Percentiles rank a stretch among this genome's conserved stretches.
phyloP scores from a whole-genome alignment of 2,888 invertebrate genomes.

The Masnerella sp. region DNA sequence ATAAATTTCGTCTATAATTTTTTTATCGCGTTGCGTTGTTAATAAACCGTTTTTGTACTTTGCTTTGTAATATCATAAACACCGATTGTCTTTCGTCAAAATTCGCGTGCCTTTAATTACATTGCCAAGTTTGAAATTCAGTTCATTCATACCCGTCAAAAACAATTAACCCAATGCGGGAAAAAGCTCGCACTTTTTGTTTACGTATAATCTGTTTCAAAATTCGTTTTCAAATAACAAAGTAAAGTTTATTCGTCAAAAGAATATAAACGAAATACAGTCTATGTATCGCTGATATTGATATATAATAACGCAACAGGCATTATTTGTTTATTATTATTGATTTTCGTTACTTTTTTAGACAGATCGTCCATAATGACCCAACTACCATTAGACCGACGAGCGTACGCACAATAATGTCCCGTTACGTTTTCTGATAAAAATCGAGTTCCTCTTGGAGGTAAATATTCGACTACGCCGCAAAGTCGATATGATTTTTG shows the following conservation, averaged over 20 bases:
- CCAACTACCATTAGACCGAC: neutral
- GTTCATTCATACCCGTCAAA: conserved; percentile 5
- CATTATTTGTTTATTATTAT: neutral
- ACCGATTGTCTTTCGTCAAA: no score
- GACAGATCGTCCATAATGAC: neutral
- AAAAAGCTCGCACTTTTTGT: conserved; percentile 6
- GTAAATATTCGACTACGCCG: neutral
- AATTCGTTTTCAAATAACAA: no score
- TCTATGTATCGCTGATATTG: no score
- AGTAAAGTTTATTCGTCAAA: no score
- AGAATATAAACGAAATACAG: no score
- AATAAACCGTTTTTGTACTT: no score
- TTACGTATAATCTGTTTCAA: conserved; percentile 21
- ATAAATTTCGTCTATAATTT: no score
- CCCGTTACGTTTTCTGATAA: neutral
- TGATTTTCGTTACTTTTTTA: neutral
- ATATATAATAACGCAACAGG: neutral
- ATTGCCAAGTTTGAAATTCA: neutral
- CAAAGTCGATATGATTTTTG: neutral
- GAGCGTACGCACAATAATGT: conserved; percentile 1
- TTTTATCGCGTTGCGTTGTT: no score
- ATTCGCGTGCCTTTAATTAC: neutral
- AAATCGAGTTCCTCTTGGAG: neutral
- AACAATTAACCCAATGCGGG: conserved; percentile 4
- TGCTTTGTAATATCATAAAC: no score